Conservation (phyloP, 2,113 vertebrate genomes). For the Genyomyrus donnyi region DNA sequence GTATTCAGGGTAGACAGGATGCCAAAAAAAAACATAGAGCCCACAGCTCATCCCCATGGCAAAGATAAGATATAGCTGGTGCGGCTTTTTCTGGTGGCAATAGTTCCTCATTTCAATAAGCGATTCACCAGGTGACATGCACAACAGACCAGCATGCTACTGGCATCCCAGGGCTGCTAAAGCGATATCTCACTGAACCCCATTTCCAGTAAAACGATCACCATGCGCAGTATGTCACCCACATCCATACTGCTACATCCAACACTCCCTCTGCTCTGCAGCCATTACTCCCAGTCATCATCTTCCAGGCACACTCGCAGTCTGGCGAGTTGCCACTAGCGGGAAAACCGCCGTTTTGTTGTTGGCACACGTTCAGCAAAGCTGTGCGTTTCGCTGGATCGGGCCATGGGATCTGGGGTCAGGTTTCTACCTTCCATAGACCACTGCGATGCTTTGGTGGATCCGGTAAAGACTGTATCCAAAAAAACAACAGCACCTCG, state of each 20-base stretch:
- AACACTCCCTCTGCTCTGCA: constrained; percentile 40
- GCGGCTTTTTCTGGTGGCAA: background rate
- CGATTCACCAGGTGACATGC: background rate
- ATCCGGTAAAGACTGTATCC: background rate
- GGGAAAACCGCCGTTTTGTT: constrained; percentile 28
- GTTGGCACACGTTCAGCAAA: constrained; percentile 42
- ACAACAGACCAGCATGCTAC: background rate
- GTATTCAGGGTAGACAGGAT: background rate
- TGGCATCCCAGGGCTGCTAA: constrained; percentile 44
- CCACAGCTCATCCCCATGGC: background rate
- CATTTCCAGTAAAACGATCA: constrained; percentile 36
- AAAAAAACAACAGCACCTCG: background rate
- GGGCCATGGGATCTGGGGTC: background rate
- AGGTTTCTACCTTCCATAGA: background rate
- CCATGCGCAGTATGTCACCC: constrained; percentile 50
- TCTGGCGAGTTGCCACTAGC: constrained; percentile 27
- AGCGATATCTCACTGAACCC: constrained; percentile 48
- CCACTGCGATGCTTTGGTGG: constrained; percentile 24
- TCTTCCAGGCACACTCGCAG: constrained; percentile 32
- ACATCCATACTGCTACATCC: constrained; percentile 54
- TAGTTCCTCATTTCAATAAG: background rate
- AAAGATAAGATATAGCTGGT: background rate
- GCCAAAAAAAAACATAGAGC: background rate
- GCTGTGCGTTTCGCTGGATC: constrained; percentile 50
- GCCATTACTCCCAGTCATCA: constrained; percentile 45